Evolutionary conservation across 2,888 invertebrate genomes (phyloP), one percentile per base, ranked within the genome.

Genomic region (Cistogaster globosa): DNA sequence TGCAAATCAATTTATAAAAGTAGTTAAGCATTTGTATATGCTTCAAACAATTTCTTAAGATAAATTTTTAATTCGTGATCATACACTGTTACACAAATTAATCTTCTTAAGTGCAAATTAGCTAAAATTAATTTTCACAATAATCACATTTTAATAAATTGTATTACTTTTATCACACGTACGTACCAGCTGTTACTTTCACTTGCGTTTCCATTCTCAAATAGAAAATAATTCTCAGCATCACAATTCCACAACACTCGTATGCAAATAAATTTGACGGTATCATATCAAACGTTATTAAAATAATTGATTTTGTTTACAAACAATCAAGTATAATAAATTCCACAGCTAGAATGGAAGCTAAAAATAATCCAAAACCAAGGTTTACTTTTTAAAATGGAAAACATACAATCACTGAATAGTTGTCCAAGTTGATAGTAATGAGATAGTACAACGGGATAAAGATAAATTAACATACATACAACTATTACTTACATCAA

Each of bases 181-280:
- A 69, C 76, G 53, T 69, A 77, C 77, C 77, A 77, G 77, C 53
- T 62, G 78, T 42, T 53, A 63, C 69, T 69, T 78, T 78, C n/a
- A 75, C 63, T 63, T 26, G 53, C 26, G 62, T 36, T 32, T 62
- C 62, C 62, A 78, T 45, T 78, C 45, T 55, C 45, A 62, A 53
- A 45, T 69, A 32, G 7, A 62, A 71, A 9, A 69, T 36, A 32
- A 69, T 32, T 45, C 20, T 71, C 16, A 71, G 55, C 45, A 78
- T 63, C 22, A 63, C 62, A 42, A 69, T 42, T 9, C 42, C 68
- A 16, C 42, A 71, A 55, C 63, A 71, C 18, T 71, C 78, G 36
- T 63, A 78, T 78, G 53, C 32, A 78, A 78, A 63, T 55, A 78
- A 36, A 55, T 55, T 78, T 63, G 78, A 78, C 55, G 78, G 57